Percentiles rank a stretch among this genome's conserved stretches.
phyloP scores from a whole-genome alignment of 2,888 invertebrate species.

The Stenurella melanura region DNA sequence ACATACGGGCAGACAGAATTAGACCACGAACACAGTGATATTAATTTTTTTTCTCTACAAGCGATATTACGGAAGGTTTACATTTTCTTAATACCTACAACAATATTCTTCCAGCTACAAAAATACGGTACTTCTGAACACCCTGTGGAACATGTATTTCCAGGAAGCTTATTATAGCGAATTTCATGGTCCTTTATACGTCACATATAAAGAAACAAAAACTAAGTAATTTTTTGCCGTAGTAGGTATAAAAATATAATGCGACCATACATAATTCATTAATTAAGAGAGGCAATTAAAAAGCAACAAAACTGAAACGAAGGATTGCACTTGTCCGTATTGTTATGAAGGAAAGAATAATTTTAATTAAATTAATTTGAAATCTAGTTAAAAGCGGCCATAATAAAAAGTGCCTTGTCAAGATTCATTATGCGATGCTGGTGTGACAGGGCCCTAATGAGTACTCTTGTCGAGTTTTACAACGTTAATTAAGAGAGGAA shows the following conservation, averaged over 20 bases:
- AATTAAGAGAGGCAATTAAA: slow-evolving; percentile 66
- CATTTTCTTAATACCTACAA: too few relatives aligned
- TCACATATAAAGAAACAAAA: slow-evolving; percentile 7
- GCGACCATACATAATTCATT: slow-evolving; percentile 60
- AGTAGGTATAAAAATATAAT: slow-evolving; percentile 31
- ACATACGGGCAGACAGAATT: too few relatives aligned
- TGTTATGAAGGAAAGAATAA: slow-evolving; percentile 66
- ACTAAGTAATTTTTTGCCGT: background rate
- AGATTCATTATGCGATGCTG: slow-evolving; percentile 72
- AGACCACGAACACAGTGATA: too few relatives aligned
- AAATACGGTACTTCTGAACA: too few relatives aligned
- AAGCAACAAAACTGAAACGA: slow-evolving; percentile 62
- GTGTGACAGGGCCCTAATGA: slow-evolving; percentile 73
- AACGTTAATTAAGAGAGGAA: slow-evolving; percentile 72
- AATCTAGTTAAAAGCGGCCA: slow-evolving; percentile 70
- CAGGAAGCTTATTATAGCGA: background rate
- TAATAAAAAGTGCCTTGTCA: slow-evolving; percentile 72
- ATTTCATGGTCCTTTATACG: slow-evolving; percentile 7
- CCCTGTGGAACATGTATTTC: too few relatives aligned
- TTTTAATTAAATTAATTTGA: slow-evolving; percentile 72
- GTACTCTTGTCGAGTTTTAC: slow-evolving; percentile 72
- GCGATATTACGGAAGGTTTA: too few relatives aligned
- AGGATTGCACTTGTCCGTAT: slow-evolving; percentile 56
- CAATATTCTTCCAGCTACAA: too few relatives aligned
- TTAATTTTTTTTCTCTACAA: too few relatives aligned